Base-by-base conservation (phyloP, 1,140 invertebrate genomes). In the Hypsibius dujardini region DNA sequence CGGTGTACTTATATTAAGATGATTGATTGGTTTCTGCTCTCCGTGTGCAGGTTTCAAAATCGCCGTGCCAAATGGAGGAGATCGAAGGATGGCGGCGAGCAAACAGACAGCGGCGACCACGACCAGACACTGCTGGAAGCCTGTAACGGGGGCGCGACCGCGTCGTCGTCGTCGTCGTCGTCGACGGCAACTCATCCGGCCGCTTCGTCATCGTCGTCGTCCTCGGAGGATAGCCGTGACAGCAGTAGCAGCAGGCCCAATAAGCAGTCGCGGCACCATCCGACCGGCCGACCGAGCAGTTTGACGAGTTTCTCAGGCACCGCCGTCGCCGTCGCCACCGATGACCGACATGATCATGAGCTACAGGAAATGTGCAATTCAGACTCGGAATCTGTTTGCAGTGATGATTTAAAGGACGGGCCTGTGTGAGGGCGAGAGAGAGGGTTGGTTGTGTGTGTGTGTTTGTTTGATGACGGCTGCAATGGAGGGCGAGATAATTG, bases 1-100 rank as follows among this genome's bases (percentile, higher is more conserved):
- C 12, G 56, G 14, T 45, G 3, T 42, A 72, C 28, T 46, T 42
- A 72, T 72, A 14, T 40, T 28, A 42, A 12, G 28, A 28, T 46
- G 46, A 76, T 40, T 15, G 45, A 28, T 59, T 75, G 70, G 70
- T 70, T 75, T 72, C 75, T 76, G n/a, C n/a, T n/a, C n/a, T n/a
- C n/a, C n/a, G n/a, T n/a, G n/a, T 77, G 28, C 74, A 83, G 83
- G 83, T 84, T 84, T 74, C 83, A 84, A 76, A 84, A 84, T 74
- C 74, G 83, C 75, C 74, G 83, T 50, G 83, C 83, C 45, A 84
- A 84, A 76, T 83, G 82, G 81, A 74, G 83, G 70, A 77, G 86
- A 40, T 71, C 76, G 12, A 73, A 75, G 46, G 77, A 79, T 70
- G 77, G 76, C 46, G 76, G 74, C 15, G 75, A 78, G 28, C 75